These are phyloP conservation scores for Glareola pratincola DNA, from an alignment of 2,113 vertebrate genomes.

Conservation along the genomic window DNA sequence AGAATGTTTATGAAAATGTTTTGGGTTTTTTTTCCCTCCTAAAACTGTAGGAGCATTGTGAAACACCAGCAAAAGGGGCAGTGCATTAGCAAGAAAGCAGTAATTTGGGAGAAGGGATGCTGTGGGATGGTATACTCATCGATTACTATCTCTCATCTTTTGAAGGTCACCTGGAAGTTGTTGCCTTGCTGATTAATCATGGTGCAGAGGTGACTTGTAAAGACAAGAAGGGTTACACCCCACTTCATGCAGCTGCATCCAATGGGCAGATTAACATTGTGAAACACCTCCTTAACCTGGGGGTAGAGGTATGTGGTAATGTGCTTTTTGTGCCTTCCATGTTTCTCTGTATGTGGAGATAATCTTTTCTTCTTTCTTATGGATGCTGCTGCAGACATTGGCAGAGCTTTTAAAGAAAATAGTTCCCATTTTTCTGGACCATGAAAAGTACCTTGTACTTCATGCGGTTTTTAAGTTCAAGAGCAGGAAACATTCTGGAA, in stretches of 20 bases:
- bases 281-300: slow-evolving; percentile 91
- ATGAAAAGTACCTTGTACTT: not conserved
- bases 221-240: slow-evolving; percentile 95
- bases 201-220: slow-evolving; percentile 94
- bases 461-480: not conserved
- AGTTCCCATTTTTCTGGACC: not conserved
- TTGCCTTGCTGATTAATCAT: slow-evolving; percentile 87
- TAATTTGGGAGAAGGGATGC: not conserved
- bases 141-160: not conserved
- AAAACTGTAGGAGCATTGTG: not conserved
- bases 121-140: not conserved
- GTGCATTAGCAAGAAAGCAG: not conserved
- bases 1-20: not conserved
- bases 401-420: not conserved
- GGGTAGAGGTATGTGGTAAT: slow-evolving; percentile 84
- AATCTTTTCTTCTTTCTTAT: not conserved
- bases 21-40: not conserved
- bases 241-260: slow-evolving; percentile 92
- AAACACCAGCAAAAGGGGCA: not conserved
- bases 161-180: slow-evolving; percentile 92
- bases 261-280: slow-evolving; percentile 90
- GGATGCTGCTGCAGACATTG: not conserved
- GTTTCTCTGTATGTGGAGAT: not conserved
- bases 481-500: not conserved
- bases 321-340: not conserved